Conservation (phyloP, 2,888 invertebrate genomes). For the Ptilodon capucinus region DNA sequence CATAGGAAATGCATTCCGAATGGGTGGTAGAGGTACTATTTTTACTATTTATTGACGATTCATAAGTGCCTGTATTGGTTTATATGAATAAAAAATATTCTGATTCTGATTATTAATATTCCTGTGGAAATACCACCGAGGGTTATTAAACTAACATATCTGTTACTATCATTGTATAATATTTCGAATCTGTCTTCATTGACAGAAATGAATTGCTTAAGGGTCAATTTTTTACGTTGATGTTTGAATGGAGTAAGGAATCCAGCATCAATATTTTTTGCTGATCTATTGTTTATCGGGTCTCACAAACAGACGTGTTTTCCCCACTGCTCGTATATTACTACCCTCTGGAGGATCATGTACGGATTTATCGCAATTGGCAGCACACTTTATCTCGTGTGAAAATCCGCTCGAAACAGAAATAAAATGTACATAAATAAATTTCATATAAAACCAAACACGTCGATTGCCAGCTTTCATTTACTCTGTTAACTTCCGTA, state of each 20-base stretch:
- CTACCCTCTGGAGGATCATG: slow-evolving; percentile 16
- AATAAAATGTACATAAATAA: slow-evolving; percentile 17
- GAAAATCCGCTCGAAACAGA: slow-evolving; percentile 8
- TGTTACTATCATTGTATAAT: too few species aligned
- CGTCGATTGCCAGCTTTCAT: slow-evolving; percentile 23
- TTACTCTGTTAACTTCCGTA: slow-evolving; percentile 15
- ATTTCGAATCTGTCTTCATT: too few species aligned
- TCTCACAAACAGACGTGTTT: slow-evolving; percentile 14
- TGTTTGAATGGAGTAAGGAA: neutral
- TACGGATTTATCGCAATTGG: slow-evolving; percentile 23
- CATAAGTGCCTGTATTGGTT: too few species aligned
- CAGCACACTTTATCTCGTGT: slow-evolving; percentile 2
- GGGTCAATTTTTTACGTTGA: neutral
- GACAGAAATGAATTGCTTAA: too few species aligned
- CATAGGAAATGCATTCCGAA: too few species aligned
- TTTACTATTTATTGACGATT: too few species aligned
- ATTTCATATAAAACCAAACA: slow-evolving; percentile 4
- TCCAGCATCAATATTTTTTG: neutral
- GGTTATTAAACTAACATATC: too few species aligned
- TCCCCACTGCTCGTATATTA: slow-evolving; percentile 13
- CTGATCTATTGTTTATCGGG: neutral
- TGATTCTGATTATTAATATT: too few species aligned
- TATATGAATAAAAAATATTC: too few species aligned
- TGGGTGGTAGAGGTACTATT: too few species aligned
- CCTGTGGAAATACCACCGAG: too few species aligned